Base-by-base conservation (phyloP, 2,888 invertebrate genomes). In the Lissonota sp. region DNA sequence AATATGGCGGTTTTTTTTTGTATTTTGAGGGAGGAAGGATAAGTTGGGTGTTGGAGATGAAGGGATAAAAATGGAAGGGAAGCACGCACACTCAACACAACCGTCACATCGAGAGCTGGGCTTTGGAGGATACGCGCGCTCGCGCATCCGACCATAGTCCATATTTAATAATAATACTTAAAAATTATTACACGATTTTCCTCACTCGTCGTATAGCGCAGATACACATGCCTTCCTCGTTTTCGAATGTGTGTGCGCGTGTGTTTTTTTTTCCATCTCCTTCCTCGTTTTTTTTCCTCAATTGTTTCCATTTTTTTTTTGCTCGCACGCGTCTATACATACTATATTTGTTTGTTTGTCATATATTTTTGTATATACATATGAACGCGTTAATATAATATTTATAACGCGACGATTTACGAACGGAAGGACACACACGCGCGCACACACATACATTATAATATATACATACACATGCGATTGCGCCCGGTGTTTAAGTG, bases 81-180 rank as follows among this genome's bases (percentile, higher is more conserved):
- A 90, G 90, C 90, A 91, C 89, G 89, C 90, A 91, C 90, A 91
- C 90, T 91, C 92, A 90, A 91, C 91, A 92, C 90, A 91, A 92
- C 91, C 91, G 90, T 92, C 90, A 92, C 89, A 92, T 91, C 89
- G 89, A 92, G 89, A 92, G 89, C 90, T 87, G 90, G 91, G 89
- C 89, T 88, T 87, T n/a, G n/a, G 88, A 88, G 55, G 40, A 87
- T 88, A 81, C 84, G 87, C 88, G 82, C 84, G 78, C 84, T 83
- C 83, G 87, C 88, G 82, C 84, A 76, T 83, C 83, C 83, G 90
- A 89, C 88, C 90, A 87, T 90, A 83, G 89, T 91, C 89, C 90
- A 90, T 89, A 88, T 86, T 87, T 90, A 90, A 86, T 87, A 90
- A 85, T 88, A 87, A 87, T 88, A 87, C 85, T 86, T 91, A 91